A percentile compares a stretch with the other conserved stretches of the same genome.
These are phyloP conservation scores for Pangasianodon hypophthalmus DNA, from an alignment of 2,113 vertebrate species.

Conservation along the genomic window DNA sequence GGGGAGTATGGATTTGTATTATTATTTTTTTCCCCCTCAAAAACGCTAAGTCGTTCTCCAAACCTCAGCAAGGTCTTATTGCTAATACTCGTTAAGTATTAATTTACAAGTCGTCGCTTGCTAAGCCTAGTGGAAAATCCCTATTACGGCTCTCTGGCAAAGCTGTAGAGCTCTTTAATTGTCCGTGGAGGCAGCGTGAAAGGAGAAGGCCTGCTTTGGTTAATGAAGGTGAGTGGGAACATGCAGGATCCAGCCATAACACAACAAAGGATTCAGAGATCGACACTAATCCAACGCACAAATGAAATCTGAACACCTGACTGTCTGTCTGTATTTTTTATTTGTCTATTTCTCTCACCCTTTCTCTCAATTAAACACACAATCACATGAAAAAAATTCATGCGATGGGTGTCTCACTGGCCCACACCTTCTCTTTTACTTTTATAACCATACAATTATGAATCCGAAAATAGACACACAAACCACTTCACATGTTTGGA, in stretches of 20 bases:
- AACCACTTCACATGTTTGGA: conserved; percentile 16
- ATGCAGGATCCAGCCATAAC: conserved; percentile 59
- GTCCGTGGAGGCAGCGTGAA: conserved; percentile 70
- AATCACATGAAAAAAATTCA: background rate
- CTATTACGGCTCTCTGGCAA: conserved; percentile 61
- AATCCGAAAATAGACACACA: background rate
- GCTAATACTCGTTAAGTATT: conserved; percentile 64
- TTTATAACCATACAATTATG: background rate
- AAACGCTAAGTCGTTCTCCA: conserved; percentile 44
- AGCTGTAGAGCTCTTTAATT: conserved; percentile 71
- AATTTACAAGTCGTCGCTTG: conserved; percentile 70
- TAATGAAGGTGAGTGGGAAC: conserved; percentile 61
- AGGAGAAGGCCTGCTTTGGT: conserved; percentile 48
- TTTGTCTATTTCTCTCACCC: background rate
- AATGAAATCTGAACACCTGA: conserved; percentile 34
- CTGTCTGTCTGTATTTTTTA: background rate
- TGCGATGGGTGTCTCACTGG: background rate
- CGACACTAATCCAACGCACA: conserved; percentile 31
- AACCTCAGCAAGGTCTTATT: conserved; percentile 50
- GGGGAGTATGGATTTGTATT: conserved; percentile 60
- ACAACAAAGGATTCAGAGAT: conserved; percentile 60
- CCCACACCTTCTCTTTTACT: conserved; percentile 6
- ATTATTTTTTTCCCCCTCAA: conserved; percentile 56
- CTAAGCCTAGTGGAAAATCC: conserved; percentile 69
- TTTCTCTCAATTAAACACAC: background rate